These are phyloP conservation scores for Camponotus vicinus DNA, from an alignment of 1,140 invertebrate species.

Conservation along the genomic window DNA sequence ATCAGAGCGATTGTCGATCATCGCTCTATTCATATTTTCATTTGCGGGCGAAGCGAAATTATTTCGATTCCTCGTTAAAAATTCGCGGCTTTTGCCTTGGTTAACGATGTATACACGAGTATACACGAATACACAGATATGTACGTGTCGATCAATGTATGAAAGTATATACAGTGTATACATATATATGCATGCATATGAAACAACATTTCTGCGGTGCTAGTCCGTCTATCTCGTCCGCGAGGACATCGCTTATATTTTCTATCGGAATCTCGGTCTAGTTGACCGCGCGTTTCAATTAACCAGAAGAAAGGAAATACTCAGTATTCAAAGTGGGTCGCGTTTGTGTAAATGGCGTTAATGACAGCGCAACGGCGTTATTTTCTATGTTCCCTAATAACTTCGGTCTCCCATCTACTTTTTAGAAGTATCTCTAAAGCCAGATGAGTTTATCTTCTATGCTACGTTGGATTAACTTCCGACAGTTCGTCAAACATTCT, in stretches of 20 bases:
- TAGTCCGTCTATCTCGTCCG: neutral
- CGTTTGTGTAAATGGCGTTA: conserved; percentile 36
- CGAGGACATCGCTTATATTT: conserved; percentile 37
- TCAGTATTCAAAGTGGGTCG: conserved; percentile 8
- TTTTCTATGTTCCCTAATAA: conserved; percentile 39
- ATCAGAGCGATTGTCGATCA: conserved; percentile 50
- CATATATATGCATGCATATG: neutral
- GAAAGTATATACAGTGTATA: too few relatives aligned
- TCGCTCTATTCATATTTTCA: conserved; percentile 51
- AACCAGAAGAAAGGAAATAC: neutral
- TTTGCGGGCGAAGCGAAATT: conserved; percentile 52
- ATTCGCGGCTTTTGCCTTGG: conserved; percentile 25
- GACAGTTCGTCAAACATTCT: conserved; percentile 36
- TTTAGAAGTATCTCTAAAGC: conserved; percentile 28
- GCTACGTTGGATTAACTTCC: conserved; percentile 26
- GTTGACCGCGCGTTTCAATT: conserved; percentile 31
- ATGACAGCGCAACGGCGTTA: conserved; percentile 17
- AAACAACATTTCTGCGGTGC: conserved; percentile 12
- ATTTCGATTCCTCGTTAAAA: conserved; percentile 40
- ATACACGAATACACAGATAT: neutral
- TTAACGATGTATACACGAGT: neutral
- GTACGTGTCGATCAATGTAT: neutral
- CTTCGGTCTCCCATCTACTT: neutral
- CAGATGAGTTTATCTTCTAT: conserved; percentile 25
- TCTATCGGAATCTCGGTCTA: conserved; percentile 22